These are phyloP conservation scores for Brachynemurus nebulosus DNA, from an alignment of 2,888 invertebrate genomes.

Conservation along the genomic window DNA sequence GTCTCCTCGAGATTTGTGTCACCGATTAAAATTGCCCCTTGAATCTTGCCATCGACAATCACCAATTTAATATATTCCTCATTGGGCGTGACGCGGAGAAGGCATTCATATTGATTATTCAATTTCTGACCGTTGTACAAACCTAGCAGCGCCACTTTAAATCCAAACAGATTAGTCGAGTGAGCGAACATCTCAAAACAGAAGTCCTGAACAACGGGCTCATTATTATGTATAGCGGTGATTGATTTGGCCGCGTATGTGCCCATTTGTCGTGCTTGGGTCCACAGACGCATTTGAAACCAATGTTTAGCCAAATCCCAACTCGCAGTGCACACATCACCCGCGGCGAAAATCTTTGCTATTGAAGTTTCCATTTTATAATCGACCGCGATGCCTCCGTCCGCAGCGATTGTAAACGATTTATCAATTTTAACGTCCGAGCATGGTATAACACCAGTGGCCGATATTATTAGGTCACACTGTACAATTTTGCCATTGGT, in stretches of 20 bases:
- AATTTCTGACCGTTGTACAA: constrained; percentile 87
- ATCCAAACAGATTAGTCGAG: constrained; percentile 88
- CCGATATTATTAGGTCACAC: constrained; percentile 88
- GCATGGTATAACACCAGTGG: constrained; percentile 79
- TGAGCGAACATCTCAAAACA: constrained; percentile 97
- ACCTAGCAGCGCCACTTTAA: constrained; percentile 83
- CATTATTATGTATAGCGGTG: constrained; percentile 44
- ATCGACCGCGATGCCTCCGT: constrained; percentile 78
- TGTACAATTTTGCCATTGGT: constrained; percentile 55
- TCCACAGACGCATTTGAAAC: constrained; percentile 95
- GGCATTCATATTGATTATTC: constrained; percentile 63
- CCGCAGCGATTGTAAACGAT: constrained; percentile 39
- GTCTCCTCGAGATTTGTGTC: constrained; percentile 97
- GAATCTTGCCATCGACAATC: constrained; percentile 65
- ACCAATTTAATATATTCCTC: constrained; percentile 80
- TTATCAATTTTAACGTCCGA: constrained; percentile 41
- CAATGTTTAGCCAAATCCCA: constrained; percentile 71
- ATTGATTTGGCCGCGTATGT: constrained; percentile 85
- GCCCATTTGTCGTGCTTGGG: constrained; percentile 97
- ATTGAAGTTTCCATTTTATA: constrained; percentile 72
- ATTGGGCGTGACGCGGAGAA: constrained; percentile 70
- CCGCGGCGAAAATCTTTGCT: constrained; percentile 78
- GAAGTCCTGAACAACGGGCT: constrained; percentile 72
- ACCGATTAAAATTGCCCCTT: constrained; percentile 91
- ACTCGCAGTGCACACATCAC: constrained; percentile 78